Evolutionary conservation across 2,888 invertebrate genomes (phyloP).

Genomic region (Diloba caeruleocephala): DNA sequence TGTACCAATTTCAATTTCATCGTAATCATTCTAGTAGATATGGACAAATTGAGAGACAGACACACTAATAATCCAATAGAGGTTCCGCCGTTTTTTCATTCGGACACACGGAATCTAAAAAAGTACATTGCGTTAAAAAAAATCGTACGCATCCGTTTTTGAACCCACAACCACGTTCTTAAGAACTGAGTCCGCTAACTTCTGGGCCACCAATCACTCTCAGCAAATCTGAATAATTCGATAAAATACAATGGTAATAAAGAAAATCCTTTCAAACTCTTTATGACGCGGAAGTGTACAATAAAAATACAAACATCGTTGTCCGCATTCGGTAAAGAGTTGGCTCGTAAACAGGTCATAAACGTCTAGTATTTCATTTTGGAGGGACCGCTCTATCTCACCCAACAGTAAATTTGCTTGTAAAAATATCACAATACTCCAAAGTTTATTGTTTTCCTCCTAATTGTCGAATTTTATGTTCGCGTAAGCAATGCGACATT

Average conservation of each 20-base stretch:
- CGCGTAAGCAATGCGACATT: slow-evolving; percentile 39
- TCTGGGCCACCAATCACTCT: no score
- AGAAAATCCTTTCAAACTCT: slow-evolving; percentile 50
- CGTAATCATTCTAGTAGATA: no score
- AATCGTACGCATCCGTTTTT: no score
- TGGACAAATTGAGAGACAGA: no score
- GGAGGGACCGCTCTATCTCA: slow-evolving; percentile 55
- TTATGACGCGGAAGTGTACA: slow-evolving; percentile 59
- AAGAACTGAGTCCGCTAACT: no score
- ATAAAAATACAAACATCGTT: slow-evolving; percentile 70
- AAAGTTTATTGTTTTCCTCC: slow-evolving; percentile 70
- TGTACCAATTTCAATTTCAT: no score
- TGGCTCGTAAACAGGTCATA: slow-evolving; percentile 80
- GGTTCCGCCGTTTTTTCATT: no score
- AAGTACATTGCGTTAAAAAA: no score
- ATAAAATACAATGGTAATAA: slow-evolving; percentile 41
- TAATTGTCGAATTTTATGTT: slow-evolving; percentile 70
- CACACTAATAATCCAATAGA: no score
- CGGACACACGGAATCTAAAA: no score
- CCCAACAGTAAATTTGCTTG: slow-evolving; percentile 66
- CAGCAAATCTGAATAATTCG: slow-evolving; percentile 26
- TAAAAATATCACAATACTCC: slow-evolving; percentile 67
- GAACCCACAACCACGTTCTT: no score
- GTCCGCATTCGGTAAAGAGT: slow-evolving; percentile 72
- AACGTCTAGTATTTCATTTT: slow-evolving; percentile 73